Percentiles rank a stretch among this genome's conserved stretches.
These are phyloP conservation scores for Bembecia ichneumoniformis DNA, from an alignment of 2,888 invertebrate genomes.

Conservation along the genomic window DNA sequence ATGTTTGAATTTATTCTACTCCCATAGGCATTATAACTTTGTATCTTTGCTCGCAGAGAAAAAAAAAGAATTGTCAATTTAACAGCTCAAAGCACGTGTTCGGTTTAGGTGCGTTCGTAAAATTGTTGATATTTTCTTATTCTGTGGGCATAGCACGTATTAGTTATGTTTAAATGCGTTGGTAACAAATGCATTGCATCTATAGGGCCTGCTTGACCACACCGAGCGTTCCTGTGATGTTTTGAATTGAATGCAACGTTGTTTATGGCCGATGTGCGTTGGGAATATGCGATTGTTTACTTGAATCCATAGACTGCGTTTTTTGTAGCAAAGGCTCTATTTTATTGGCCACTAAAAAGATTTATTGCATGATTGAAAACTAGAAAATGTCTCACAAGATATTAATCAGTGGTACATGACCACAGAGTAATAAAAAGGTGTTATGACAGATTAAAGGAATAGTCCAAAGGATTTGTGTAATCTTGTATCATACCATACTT, in stretches of 20 bases:
- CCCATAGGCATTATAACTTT: no score
- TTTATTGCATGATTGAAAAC: not conserved
- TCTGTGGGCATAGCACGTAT: slow-evolving; percentile 29
- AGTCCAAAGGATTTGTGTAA: no score
- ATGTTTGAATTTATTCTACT: no score
- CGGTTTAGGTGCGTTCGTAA: not conserved
- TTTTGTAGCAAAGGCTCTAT: not conserved
- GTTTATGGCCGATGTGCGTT: slow-evolving; percentile 38
- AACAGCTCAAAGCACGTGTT: not conserved
- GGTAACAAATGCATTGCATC: slow-evolving; percentile 28
- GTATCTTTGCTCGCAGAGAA: no score
- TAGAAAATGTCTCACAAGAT: no score
- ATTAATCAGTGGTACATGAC: no score
- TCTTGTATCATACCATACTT: no score
- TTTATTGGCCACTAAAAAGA: not conserved
- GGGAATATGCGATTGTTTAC: slow-evolving; percentile 26
- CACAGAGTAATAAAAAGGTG: no score
- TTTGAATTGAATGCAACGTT: slow-evolving; percentile 44
- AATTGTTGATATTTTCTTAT: not conserved
- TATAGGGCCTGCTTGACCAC: slow-evolving; percentile 50
- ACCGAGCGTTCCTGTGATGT: slow-evolving; percentile 41
- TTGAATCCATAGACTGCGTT: not conserved
- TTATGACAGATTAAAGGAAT: no score
- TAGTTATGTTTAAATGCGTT: slow-evolving; percentile 43
- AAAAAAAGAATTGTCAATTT: no score